Percentiles rank a stretch among this genome's conserved stretches.
Conservation (phyloP, 2,888 invertebrate species). For the Tenthredo mesomela region DNA sequence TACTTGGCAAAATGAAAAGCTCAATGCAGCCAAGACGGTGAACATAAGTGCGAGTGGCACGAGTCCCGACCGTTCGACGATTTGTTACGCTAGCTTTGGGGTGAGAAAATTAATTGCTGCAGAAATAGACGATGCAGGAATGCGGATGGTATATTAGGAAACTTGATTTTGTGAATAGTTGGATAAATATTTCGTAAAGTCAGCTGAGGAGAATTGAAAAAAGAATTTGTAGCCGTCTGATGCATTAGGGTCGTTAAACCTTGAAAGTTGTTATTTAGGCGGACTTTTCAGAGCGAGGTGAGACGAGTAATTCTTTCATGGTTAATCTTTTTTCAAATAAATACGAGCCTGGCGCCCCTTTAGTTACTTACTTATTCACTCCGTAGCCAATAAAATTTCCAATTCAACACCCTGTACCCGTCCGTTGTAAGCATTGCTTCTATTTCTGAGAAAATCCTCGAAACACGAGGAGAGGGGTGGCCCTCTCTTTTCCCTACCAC, state of each 20-base stretch:
- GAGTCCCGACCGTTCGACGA: slow-evolving; percentile 6
- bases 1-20: slow-evolving; percentile 42
- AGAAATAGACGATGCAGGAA: neutral
- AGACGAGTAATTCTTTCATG: slow-evolving; percentile 19
- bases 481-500: slow-evolving; percentile 45
- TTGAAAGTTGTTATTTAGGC: neutral
- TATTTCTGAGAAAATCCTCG: slow-evolving; percentile 38
- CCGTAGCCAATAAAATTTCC: slow-evolving; percentile 48
- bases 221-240: neutral
- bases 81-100: neutral
- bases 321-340: slow-evolving; percentile 36
- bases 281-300: neutral
- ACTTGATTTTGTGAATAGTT: slow-evolving; percentile 3
- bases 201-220: neutral
- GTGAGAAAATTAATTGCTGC: neutral
- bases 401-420: slow-evolving; percentile 49
- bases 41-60: neutral
- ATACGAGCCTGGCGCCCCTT: slow-evolving; percentile 23
- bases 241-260: slow-evolving; percentile 15
- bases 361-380: slow-evolving; percentile 46
- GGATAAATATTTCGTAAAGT: neutral
- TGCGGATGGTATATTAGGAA: neutral
- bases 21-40: slow-evolving; percentile 32
- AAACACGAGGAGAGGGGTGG: slow-evolving; percentile 8
- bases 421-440: slow-evolving; percentile 47